A percentile compares a stretch with the other conserved stretches of the same genome.
Conservation (phyloP, 2,113 vertebrate genomes). For the Antechinus flavipes region DNA sequence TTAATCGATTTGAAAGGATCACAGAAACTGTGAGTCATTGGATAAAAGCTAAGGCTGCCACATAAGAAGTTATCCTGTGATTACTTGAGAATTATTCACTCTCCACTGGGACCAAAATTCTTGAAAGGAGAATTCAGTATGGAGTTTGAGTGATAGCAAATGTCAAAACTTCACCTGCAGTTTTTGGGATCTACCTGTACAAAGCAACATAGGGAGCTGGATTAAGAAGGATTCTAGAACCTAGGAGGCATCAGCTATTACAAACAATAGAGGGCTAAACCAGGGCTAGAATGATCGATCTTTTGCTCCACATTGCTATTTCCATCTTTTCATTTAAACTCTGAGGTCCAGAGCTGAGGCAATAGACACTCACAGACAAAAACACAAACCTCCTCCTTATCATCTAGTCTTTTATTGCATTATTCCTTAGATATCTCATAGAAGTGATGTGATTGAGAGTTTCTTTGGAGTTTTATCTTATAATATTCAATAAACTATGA, state of each 20-base stretch:
- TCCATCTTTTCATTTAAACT: neutral
- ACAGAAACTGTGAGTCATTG: neutral
- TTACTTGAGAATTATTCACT: neutral
- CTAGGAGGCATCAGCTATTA: neutral
- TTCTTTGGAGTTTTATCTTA: neutral
- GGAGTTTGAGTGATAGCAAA: neutral
- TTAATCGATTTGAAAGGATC: neutral
- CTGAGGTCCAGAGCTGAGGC: neutral
- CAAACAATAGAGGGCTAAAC: neutral
- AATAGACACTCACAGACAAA: neutral
- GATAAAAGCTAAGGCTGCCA: neutral
- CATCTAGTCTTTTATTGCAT: neutral
- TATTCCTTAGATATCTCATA: neutral
- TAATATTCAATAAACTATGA: neutral
- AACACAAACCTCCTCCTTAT: neutral
- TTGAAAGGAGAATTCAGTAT: neutral
- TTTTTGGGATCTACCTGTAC: neutral
- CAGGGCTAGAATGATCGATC: neutral
- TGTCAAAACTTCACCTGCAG: neutral
- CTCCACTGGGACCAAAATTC: neutral
- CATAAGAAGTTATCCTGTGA: neutral
- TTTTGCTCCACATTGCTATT: neutral
- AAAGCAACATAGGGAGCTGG: neutral
- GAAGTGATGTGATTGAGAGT: neutral
- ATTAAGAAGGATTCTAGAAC: neutral